These are phyloP conservation scores for Thecophora atra DNA, from an alignment of 2,888 invertebrate genomes.

Conservation along the genomic window DNA sequence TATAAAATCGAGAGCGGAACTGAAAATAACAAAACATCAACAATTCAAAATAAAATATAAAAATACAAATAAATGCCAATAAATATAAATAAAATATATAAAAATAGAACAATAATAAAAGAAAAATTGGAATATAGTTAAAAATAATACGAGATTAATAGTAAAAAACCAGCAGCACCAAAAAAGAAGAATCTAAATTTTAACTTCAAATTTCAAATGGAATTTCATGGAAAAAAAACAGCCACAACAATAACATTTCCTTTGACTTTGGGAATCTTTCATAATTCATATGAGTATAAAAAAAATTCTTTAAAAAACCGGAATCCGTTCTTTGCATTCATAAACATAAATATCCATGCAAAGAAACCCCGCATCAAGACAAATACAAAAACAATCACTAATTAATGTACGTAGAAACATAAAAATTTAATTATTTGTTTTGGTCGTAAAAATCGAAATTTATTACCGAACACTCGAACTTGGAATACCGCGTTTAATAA, in stretches of 20 bases:
- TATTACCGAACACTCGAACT: conserved; percentile 50
- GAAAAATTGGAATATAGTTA: too few species aligned
- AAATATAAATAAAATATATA: too few species aligned
- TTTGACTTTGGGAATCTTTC: conserved; percentile 12
- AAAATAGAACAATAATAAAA: too few species aligned
- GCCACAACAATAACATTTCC: conserved; percentile 33
- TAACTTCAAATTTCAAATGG: too few species aligned
- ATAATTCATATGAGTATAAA: conserved; percentile 24
- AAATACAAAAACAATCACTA: conserved; percentile 38
- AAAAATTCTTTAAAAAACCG: conserved; percentile 22
- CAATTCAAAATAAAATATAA: too few species aligned
- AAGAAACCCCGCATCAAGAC: not conserved
- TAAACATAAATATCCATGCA: not conserved
- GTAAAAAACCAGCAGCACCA: not conserved
- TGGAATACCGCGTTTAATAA: conserved; percentile 21
- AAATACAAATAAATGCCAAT: too few species aligned
- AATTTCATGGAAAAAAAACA: too few species aligned
- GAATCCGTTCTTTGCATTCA: not conserved
- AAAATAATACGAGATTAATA: too few species aligned
- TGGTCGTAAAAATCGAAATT: conserved; percentile 63
- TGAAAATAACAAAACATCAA: too few species aligned
- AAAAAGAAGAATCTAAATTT: not conserved
- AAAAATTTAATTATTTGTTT: conserved; percentile 64
- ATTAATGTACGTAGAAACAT: conserved; percentile 44
- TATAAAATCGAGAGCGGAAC: too few species aligned